phyloP scores from a whole-genome alignment of 2,113 vertebrate genomes.

The Thomomys bottae region DNA sequence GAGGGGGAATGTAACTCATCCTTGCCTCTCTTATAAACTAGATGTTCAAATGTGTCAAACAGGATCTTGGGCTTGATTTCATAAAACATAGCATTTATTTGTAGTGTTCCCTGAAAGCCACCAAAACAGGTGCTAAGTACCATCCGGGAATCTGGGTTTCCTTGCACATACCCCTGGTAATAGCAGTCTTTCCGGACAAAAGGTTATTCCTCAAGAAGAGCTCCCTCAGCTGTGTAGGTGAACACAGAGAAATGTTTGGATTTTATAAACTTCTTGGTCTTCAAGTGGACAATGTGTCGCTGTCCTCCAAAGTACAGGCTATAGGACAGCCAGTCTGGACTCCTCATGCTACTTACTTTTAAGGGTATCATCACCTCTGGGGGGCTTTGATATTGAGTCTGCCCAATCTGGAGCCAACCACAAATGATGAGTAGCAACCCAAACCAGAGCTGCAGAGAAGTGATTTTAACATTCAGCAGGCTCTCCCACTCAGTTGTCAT shows the following conservation, averaged over 20 bases:
- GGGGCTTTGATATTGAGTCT: neutral
- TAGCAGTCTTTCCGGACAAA: constrained; percentile 30
- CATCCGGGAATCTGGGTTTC: constrained; percentile 70
- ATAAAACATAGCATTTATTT: constrained; percentile 60
- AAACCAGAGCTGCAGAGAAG: neutral
- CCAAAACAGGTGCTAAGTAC: constrained; percentile 73
- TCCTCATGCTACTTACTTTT: neutral
- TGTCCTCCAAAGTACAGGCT: neutral
- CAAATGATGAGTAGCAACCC: neutral
- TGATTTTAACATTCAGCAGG: accelerated
- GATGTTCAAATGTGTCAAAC: constrained; percentile 71
- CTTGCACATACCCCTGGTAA: constrained; percentile 60
- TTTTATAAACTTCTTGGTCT: neutral
- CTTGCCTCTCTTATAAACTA: constrained; percentile 49
- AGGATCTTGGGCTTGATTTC: constrained; percentile 74
- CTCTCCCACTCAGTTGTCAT: neutral
- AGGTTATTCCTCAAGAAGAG: constrained; percentile 18
- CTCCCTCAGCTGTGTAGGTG: constrained; percentile 24
- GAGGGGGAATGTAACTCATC: neutral
- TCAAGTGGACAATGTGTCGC: neutral
- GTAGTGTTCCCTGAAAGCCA: constrained; percentile 69
- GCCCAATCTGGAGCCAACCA: neutral
- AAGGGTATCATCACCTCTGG: constrained; percentile 55
- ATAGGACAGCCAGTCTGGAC: neutral
- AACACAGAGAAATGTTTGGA: constrained; percentile 34